These are phyloP conservation scores for Stenichneumon culpator DNA, from an alignment of 2,888 invertebrate genomes.

Conservation along the genomic window DNA sequence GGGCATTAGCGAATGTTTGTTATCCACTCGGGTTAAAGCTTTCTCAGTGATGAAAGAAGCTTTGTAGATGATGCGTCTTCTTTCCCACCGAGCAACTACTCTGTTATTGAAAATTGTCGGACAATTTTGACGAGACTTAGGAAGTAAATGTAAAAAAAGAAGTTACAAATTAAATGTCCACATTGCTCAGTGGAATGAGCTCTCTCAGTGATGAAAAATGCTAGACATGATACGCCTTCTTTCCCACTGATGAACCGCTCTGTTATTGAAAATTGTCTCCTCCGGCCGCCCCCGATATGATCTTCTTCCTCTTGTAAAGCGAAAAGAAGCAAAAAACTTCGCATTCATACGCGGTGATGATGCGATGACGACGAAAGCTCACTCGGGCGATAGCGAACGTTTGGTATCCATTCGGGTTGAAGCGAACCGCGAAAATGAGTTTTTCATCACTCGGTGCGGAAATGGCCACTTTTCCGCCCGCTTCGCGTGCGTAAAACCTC, in stretches of 20 bases:
- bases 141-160: neutral
- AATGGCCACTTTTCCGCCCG: too few relatives aligned
- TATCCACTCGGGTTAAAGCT: conserved; percentile 19
- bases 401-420: conserved; percentile 18
- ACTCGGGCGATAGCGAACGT: too few relatives aligned
- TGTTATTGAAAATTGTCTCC: too few relatives aligned
- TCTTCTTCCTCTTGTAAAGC: neutral
- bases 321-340: conserved; percentile 6
- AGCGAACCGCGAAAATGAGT: conserved; percentile 22
- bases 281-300: conserved; percentile 1
- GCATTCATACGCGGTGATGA: too few relatives aligned
- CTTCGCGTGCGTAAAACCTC: too few relatives aligned
- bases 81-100: neutral
- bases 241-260: neutral
- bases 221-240: neutral
- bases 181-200: neutral
- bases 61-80: conserved; percentile 3
- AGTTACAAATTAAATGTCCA: conserved; percentile 13
- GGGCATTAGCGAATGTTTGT: conserved; percentile 22
- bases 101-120: too few relatives aligned
- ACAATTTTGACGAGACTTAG: too few relatives aligned
- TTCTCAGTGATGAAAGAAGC: conserved; percentile 38
- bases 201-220: conserved; percentile 40
- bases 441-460: too few relatives aligned
- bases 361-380: too few relatives aligned